Conservation (phyloP, 2,888 invertebrate species). For the Lepetodrilus schrolli region DNA sequence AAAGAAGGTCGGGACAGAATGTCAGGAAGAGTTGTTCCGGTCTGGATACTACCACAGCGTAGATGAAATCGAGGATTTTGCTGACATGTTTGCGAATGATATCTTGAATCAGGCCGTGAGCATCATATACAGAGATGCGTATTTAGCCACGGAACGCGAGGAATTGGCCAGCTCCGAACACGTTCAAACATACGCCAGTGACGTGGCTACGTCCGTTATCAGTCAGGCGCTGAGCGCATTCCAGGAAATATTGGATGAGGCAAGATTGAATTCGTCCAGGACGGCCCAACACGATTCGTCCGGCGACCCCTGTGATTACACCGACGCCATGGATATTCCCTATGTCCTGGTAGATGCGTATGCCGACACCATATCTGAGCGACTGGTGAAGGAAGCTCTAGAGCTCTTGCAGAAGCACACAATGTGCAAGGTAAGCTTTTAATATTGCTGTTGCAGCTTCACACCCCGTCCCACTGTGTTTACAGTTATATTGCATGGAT, state of each 20-base stretch:
- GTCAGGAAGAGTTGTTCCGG: conserved; percentile 39
- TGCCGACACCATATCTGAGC: conserved; percentile 56
- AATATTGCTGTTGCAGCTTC: too few relatives aligned
- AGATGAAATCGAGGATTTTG: conserved; percentile 46
- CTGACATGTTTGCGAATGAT: conserved; percentile 43
- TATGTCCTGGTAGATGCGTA: conserved; percentile 52
- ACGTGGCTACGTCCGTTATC: neutral
- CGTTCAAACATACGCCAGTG: conserved; percentile 18
- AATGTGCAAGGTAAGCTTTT: neutral
- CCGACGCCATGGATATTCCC: conserved; percentile 55
- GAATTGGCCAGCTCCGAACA: conserved; percentile 10
- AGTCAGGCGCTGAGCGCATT: neutral
- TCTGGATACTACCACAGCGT: conserved; percentile 40
- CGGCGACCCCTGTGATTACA: conserved; percentile 41
- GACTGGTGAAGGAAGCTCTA: conserved; percentile 45
- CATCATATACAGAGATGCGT: conserved; percentile 41
- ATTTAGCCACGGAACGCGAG: conserved; percentile 29
- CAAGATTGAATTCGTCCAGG: neutral
- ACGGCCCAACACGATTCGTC: neutral
- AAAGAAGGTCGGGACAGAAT: conserved; percentile 43
- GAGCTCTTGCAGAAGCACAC: neutral
- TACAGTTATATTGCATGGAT: too few relatives aligned
- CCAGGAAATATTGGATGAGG: conserved; percentile 5
- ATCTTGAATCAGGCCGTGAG: conserved; percentile 47
- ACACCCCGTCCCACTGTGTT: too few relatives aligned